Conservation (phyloP, 2,888 invertebrate genomes). For the Chirona hameri region DNA sequence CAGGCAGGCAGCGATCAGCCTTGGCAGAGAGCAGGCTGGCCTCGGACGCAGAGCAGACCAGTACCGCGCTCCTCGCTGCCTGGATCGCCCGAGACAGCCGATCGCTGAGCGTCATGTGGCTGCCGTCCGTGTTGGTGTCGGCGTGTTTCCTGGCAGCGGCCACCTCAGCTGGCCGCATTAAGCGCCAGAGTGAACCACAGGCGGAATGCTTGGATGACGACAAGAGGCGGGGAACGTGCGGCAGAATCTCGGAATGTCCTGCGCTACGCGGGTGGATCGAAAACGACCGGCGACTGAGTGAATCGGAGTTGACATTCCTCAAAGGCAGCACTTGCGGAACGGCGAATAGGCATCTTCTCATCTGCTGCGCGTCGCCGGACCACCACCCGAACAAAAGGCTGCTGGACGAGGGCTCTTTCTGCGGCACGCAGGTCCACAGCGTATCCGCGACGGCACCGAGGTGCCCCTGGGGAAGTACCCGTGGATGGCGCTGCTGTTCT, state of each 20-base stretch:
- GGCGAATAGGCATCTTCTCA: background rate
- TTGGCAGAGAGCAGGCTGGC: too few relatives aligned
- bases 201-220: background rate
- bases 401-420: background rate
- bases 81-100: too few relatives aligned
- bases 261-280: background rate
- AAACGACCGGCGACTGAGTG: background rate
- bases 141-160: too few relatives aligned
- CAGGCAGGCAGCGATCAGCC: too few relatives aligned
- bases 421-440: background rate
- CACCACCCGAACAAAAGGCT: background rate
- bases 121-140: too few relatives aligned
- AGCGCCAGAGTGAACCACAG: background rate
- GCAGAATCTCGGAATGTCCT: background rate
- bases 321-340: background rate
- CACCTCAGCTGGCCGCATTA: too few relatives aligned
- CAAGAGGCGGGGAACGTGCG: background rate
- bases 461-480: slow-evolving; percentile 30
- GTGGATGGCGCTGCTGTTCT: slow-evolving; percentile 35
- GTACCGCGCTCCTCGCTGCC: too few relatives aligned
- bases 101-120: too few relatives aligned
- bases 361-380: slow-evolving; percentile 1
- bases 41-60: too few relatives aligned
- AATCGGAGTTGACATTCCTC: background rate
- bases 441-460: slow-evolving; percentile 31